phyloP scores from a whole-genome alignment of 2,113 vertebrate genomes.

The Tenrec ecaudatus region DNA sequence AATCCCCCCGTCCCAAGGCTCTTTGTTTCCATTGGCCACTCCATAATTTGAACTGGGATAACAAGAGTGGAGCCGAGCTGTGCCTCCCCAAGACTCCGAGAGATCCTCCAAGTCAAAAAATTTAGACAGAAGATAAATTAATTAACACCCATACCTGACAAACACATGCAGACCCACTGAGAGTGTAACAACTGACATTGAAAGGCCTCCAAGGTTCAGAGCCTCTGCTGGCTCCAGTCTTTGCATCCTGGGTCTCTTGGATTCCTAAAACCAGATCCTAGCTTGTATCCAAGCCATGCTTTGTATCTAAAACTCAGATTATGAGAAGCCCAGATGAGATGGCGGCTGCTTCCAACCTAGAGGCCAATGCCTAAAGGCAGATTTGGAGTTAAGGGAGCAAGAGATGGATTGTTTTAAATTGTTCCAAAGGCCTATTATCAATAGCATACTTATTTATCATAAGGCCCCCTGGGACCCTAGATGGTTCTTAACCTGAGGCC shows the following conservation, averaged over 20 bases:
- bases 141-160: background rate
- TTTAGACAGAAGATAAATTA: background rate
- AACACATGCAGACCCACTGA: background rate
- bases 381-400: background rate
- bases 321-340: background rate
- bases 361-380: background rate
- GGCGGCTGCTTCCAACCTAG: background rate
- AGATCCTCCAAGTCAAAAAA: background rate
- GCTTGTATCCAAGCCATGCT: background rate
- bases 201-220: background rate
- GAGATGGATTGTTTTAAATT: background rate
- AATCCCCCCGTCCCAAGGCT: background rate
- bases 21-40: background rate
- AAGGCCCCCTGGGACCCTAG: background rate
- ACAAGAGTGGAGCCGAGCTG: background rate
- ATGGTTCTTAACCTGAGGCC: background rate
- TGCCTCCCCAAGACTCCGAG: background rate
- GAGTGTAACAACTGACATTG: background rate
- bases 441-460: background rate
- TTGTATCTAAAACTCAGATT: background rate
- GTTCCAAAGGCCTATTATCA: constrained; percentile 20
- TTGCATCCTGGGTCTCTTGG: background rate
- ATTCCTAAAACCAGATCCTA: background rate
- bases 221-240: background rate
- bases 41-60: background rate